These are phyloP conservation scores for Drosophila pandora DNA, from an alignment of 1,140 invertebrate genomes.

Conservation along the genomic window DNA sequence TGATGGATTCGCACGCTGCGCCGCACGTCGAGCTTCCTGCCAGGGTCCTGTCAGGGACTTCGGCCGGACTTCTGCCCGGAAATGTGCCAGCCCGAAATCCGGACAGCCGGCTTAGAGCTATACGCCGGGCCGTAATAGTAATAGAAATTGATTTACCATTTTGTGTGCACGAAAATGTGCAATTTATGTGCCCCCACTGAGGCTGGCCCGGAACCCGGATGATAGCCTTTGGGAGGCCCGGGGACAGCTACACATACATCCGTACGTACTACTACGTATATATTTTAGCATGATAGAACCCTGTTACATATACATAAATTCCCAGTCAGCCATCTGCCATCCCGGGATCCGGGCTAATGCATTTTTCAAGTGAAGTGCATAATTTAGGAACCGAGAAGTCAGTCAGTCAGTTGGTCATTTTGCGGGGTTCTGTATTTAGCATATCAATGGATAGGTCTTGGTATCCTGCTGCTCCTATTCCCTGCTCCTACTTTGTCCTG, in stretches of 20 bases:
- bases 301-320: constrained; percentile 30
- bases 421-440: constrained; percentile 32
- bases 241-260: constrained; percentile 32
- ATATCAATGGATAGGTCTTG: constrained; percentile 38
- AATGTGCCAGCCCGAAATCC: constrained; percentile 64
- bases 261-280: not conserved
- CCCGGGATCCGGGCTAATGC: constrained; percentile 55
- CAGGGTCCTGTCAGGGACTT: constrained; percentile 11
- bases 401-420: constrained; percentile 56
- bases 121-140: constrained; percentile 57
- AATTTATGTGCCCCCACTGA: constrained; percentile 65
- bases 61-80: constrained; percentile 51
- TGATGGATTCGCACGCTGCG: constrained; percentile 65
- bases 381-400: constrained; percentile 54
- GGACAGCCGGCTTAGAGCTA: constrained; percentile 63
- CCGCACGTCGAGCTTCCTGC: constrained; percentile 6
- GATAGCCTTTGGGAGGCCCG: constrained; percentile 52
- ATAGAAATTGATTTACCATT: constrained; percentile 80
- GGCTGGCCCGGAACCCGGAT: constrained; percentile 19
- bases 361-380: constrained; percentile 72
- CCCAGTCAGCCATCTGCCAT: constrained; percentile 7
- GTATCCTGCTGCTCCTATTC: not conserved
- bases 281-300: constrained; percentile 8
- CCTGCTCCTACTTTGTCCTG: not conserved
- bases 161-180: constrained; percentile 75